Base-by-base conservation (phyloP, 2,888 invertebrate species). In the Lacanobia oleracea region DNA sequence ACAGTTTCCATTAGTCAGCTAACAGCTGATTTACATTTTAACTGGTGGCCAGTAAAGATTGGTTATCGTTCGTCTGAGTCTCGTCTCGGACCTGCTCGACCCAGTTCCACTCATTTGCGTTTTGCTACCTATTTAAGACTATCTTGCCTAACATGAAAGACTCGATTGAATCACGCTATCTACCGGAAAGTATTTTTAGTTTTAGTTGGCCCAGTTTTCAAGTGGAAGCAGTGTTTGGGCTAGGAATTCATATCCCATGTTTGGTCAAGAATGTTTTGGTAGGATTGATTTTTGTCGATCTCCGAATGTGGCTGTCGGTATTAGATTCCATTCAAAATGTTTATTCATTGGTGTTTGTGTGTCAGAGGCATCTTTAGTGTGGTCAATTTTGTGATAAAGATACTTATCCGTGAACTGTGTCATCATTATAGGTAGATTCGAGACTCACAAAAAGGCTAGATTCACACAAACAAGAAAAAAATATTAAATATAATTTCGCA, bases 31-130 rank as follows among this genome's bases (percentile, higher is more conserved):
- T 83, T 79, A 81, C 82, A 84, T 84, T 81, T 70, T 73, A 84
- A 81, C 77, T 72, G 72, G 61, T 57, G 48, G 65, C 60, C 54
- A 67, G 50, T 75, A 68, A 75, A 76, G 73, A 84, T 77, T 67
- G 67, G 68, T 67, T 81, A 82, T 80, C 83, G 86, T 86, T 86
- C 77, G 84, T 89, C 88, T 88, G 89, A 77, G 81, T 87, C 87
- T 87, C 83, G 86, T 89, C 88, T 89, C 84, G 87, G 89, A 88
- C 85, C 87, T 75, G 87, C 88, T 89, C 90, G 90, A 92, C 92
- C 93, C 77, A 91, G 86, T 90, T 93, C 83, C 83, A 85, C 86
- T 88, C 88, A 90, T 90, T 81, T 89, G 85, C 86, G 87, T 82
- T 72, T 68, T 69, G 76, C 64, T 81, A 76, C 83, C 81, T 88